Evolutionary conservation across 2,888 invertebrate species (phyloP), one percentile per base, ranked within the genome.

Genomic region (Leucoptera coffeella): DNA sequence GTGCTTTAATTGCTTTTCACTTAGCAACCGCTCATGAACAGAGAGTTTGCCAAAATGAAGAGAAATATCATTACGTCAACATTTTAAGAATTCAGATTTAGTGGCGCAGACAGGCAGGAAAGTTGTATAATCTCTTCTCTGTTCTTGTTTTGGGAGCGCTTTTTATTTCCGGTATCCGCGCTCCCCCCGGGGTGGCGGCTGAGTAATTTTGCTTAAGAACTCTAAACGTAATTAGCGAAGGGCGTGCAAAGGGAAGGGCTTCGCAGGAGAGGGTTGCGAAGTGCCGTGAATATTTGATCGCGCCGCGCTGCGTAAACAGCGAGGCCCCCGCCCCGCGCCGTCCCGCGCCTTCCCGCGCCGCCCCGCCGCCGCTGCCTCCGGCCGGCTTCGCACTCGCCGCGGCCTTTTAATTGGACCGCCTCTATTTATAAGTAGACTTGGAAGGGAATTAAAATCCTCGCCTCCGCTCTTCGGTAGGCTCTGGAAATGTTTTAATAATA

Each of bases 171-270:
- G 64, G 65, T 48, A 50, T 14, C 12, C 22, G 15, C 10, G 52
- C 40, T 47, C 48, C 51, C 46, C 29, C 51, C 55, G 65, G 58
- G 65, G 52, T 57, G 59, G 50, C 47, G 75, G 67, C 75, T 76
- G 75, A 76, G 76, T 75, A 77, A 77, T 77, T 76, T 75, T 73
- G 73, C 73, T 75, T 75, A 75, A 76, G 75, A 75, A 75, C 75
- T 72, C 75, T 76, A 75, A 77, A 77, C 75, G 75, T 77, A 77
- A 77, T 77, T 77, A 77, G 76, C 74, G 74, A 65, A 65, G 72
- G 74, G 74, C 73, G 71, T 67, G 72, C 71, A 64, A 65, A 69
- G 71, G 72, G 72, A 71, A 72, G 72, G 73, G 73, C 73, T 73
- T 73, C 72, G 50, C 67, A 64, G 57, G 75, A 75, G 75, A 75